Evolutionary conservation across 2,888 invertebrate species (phyloP), one percentile per base, ranked within the genome.

Genomic region (Nemurella pictetii): DNA sequence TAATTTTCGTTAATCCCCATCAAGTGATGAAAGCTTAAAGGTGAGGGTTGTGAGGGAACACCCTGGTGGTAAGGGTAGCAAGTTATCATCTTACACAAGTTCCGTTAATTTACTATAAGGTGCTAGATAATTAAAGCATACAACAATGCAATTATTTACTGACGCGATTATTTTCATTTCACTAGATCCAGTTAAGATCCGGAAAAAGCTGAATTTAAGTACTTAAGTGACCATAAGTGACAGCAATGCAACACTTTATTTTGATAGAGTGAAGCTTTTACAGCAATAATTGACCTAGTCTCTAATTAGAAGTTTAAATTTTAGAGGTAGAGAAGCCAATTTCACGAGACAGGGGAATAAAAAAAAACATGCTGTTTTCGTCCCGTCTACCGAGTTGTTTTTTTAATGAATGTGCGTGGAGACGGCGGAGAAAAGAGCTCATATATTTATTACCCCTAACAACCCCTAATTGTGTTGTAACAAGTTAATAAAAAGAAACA

Each of bases 401-500:
- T 55, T 55, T 55, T 55, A 55, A 55, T 55, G 55, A 55, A 35
- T 29, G 85, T 32, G 83, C 75, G 83, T 74, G 55, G 25, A 72
- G 36, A 36, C 35, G 35, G 36, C 35, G 75, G 15, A 32, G 26
- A 80, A 80, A 80, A 80, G 26, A 35, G 26, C 80, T 35, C 80
- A 36, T 80, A 32, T 80, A 80, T 80, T 80, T 80, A 32, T 80
- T 80, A 32, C 80, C 35, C 80, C 80, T 80, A 80, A 80, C 80
- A 80, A 80, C 80, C 80, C 80, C 80, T 80, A 80, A 80, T 80
- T 80, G 80, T 80, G 80, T 80, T 35, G 35, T 80, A 80, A 80
- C 80, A 80, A 80, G 32, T 80, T 80, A 80, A 80, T 80, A 80
- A 35, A 80, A 80, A 26, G 35, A 80, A 28, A 80, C 80, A 80